These are phyloP conservation scores for Ectobius pallidus DNA, from an alignment of 2,888 invertebrate genomes.

Conservation along the genomic window DNA sequence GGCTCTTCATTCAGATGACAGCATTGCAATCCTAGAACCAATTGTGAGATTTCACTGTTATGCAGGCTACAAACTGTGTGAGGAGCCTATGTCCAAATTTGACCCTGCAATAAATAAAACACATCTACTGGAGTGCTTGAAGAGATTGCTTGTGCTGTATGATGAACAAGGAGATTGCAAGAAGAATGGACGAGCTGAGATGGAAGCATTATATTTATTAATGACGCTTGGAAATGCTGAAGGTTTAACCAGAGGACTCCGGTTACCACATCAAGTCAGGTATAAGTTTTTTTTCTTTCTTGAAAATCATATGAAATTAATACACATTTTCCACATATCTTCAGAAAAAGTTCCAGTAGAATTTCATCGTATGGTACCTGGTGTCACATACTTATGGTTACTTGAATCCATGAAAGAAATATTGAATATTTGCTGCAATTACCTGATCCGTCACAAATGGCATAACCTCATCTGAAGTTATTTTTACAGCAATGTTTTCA, in stretches of 20 bases:
- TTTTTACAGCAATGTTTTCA: too few species aligned
- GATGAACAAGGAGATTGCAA: slow-evolving; percentile 50
- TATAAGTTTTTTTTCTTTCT: too few species aligned
- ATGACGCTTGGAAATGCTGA: background rate
- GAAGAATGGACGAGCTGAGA: background rate
- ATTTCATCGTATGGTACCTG: too few species aligned
- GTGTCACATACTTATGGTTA: too few species aligned
- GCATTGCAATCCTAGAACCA: slow-evolving; percentile 70
- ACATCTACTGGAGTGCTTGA: slow-evolving; percentile 74
- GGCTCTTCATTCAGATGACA: slow-evolving; percentile 59
- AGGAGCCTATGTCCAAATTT: slow-evolving; percentile 61
- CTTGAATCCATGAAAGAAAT: too few species aligned
- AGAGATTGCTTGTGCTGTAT: slow-evolving; percentile 66
- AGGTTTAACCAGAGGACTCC: background rate
- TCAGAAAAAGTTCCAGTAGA: too few species aligned
- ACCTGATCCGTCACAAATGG: too few species aligned
- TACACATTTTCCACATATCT: too few species aligned
- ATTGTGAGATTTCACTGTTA: slow-evolving; percentile 76
- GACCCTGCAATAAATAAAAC: slow-evolving; percentile 73
- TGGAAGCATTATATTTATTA: slow-evolving; percentile 10
- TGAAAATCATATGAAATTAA: too few species aligned
- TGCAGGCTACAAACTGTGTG: slow-evolving; percentile 71
- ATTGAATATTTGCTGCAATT: too few species aligned
- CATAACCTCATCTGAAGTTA: too few species aligned
- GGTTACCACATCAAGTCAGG: background rate